Conservation (phyloP, 53 echinoderm and acorn worm species). For the Zoroaster sp. region DNA sequence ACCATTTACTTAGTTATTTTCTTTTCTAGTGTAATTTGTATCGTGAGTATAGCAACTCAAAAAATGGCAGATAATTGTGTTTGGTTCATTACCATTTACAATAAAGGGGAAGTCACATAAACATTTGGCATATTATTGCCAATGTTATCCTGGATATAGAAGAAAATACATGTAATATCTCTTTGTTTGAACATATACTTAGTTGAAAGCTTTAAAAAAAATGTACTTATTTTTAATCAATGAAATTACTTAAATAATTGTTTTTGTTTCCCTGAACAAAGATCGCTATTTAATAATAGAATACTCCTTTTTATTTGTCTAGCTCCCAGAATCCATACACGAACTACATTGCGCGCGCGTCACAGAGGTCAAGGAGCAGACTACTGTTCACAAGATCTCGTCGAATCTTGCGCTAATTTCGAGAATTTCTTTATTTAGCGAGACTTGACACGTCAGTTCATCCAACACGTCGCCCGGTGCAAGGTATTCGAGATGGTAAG, state of each 20-base stretch:
- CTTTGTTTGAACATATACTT: neutral
- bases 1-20: too few species aligned
- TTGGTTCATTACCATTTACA: neutral
- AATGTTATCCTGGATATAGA: neutral
- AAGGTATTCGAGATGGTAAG: conserved; percentile 23
- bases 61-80: conserved; percentile 45
- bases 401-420: neutral
- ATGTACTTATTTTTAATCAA: too few species aligned
- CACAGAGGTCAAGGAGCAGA: neutral
- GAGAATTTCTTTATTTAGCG: neutral
- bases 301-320: neutral
- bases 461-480: conserved; percentile 17
- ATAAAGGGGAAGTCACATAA: neutral
- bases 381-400: neutral
- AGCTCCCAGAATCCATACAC: neutral
- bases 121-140: too few species aligned
- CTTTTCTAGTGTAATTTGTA: too few species aligned
- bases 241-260: too few species aligned
- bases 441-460: conserved; percentile 61
- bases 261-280: neutral
- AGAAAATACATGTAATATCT: neutral
- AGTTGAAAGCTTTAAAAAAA: neutral
- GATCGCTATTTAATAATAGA: conserved; percentile 16
- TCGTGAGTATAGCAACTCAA: too few species aligned
- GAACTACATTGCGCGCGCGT: neutral